A percentile compares a stretch with the other conserved stretches of the same genome.
Conservation (phyloP, 2,888 invertebrate genomes). For the Cephus runcator region DNA sequence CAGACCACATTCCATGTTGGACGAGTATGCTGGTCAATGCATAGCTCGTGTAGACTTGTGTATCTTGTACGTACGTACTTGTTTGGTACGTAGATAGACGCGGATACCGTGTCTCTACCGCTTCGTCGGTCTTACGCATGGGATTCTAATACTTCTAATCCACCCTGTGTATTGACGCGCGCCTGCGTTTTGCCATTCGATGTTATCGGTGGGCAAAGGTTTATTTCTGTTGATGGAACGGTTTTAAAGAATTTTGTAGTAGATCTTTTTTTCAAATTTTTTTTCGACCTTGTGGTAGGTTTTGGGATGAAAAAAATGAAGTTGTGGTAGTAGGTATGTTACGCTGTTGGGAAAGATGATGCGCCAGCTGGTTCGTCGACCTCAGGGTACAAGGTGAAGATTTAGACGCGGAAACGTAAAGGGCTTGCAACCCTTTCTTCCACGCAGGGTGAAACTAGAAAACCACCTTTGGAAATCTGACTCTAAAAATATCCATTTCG, state of each 20-base stretch:
- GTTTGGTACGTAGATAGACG: neutral
- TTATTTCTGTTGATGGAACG: neutral
- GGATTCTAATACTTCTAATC: neutral
- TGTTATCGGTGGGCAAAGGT: neutral
- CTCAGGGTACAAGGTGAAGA: slow-evolving; percentile 20
- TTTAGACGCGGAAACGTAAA: slow-evolving; percentile 20
- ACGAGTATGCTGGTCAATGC: slow-evolving; percentile 54
- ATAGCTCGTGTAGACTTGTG: slow-evolving; percentile 37
- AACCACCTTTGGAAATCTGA: slow-evolving; percentile 31
- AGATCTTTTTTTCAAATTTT: neutral
- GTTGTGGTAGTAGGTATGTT: neutral
- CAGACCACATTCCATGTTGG: slow-evolving; percentile 63
- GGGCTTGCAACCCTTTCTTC: slow-evolving; percentile 22
- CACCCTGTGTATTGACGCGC: neutral
- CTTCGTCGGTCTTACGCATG: neutral
- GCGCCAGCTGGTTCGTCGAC: slow-evolving; percentile 6
- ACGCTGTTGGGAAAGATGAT: neutral
- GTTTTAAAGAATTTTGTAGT: neutral
- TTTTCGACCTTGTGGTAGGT: neutral
- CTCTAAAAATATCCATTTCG: slow-evolving; percentile 37
- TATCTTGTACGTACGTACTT: slow-evolving; percentile 26
- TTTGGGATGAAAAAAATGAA: neutral
- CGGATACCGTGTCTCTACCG: neutral
- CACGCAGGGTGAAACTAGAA: neutral
- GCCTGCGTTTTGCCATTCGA: neutral